Percentiles rank a stretch among this genome's conserved stretches.
Evolutionary conservation across 37 sponge, comb jelly and placozoan species (phyloP).

Genomic region (Amphimedon queenslandica): DNA sequence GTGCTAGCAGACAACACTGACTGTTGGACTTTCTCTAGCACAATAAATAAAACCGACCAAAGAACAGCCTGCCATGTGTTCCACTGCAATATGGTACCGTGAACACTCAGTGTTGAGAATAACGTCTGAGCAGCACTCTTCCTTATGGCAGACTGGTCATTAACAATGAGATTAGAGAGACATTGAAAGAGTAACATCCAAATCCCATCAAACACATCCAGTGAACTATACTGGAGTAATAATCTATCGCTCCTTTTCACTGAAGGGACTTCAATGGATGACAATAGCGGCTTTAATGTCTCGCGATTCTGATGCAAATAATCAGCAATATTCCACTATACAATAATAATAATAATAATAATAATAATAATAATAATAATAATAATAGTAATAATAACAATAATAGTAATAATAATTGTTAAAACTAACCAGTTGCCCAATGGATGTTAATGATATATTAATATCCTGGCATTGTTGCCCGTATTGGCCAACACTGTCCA

Average conservation of each 20-base stretch:
- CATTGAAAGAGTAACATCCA: constrained; percentile 80
- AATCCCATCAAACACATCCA: constrained; percentile 52
- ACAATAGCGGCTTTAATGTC: constrained; percentile 21
- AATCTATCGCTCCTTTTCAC: background rate
- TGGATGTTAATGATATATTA: constrained; percentile 92
- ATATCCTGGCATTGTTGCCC: constrained; percentile 85
- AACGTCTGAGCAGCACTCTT: constrained; percentile 98
- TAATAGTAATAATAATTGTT: background rate
- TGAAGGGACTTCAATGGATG: background rate
- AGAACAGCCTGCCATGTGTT: constrained; percentile 83
- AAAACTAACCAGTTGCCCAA: constrained; percentile 78
- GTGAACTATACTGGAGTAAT: constrained; percentile 24
- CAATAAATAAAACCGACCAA: constrained; percentile 87
- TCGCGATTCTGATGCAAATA: constrained; percentile 73
- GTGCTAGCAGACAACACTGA: constrained; percentile 64
- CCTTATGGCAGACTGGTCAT: constrained; percentile 83
- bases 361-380: background rate
- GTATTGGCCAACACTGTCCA: constrained; percentile 66
- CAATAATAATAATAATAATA: background rate
- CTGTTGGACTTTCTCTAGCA: constrained; percentile 70
- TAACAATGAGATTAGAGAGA: constrained; percentile 83
- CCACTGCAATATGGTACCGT: constrained; percentile 74
- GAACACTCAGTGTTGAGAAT: constrained; percentile 90
- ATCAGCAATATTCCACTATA: constrained; percentile 94
- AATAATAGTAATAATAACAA: background rate